Conservation (phyloP, 2,797 vertebrate genomes). For the Protonibea diacanthus region DNA sequence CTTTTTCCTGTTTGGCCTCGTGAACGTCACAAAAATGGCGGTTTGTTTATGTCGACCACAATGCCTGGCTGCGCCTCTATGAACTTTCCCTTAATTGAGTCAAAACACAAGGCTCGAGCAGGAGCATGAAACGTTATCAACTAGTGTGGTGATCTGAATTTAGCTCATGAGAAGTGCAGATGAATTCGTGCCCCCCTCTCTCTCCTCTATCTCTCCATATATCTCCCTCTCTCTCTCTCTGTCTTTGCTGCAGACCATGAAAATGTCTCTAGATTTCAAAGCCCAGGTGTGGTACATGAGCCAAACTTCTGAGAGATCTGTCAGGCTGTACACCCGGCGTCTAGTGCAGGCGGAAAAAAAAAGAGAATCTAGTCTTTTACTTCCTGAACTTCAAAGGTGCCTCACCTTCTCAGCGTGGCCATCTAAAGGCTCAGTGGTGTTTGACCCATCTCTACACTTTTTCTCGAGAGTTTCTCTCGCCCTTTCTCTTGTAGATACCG, state of each 20-base stretch:
- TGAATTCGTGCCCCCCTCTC: conserved; percentile 55
- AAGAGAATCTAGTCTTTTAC: conserved; percentile 77
- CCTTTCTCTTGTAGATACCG: conserved; percentile 50
- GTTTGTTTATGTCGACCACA: background rate
- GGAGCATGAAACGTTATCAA: conserved; percentile 40
- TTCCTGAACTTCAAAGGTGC: conserved; percentile 88
- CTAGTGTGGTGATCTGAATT: conserved; percentile 55
- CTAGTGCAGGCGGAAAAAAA: conserved; percentile 60
- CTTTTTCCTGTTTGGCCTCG: background rate
- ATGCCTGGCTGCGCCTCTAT: background rate
- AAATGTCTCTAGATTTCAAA: conserved; percentile 84
- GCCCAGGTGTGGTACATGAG: conserved; percentile 73
- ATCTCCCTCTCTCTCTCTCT: no score
- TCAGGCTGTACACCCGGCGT: conserved; percentile 64
- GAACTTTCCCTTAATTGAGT: conserved; percentile 33
- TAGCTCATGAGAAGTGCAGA: conserved; percentile 74
- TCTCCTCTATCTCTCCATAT: no score
- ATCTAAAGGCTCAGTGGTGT: conserved; percentile 77
- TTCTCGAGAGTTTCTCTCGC: conserved; percentile 51
- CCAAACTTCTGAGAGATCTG: conserved; percentile 83
- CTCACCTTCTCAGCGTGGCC: conserved; percentile 78
- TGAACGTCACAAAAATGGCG: background rate
- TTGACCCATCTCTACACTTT: conserved; percentile 66
- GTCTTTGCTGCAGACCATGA: conserved; percentile 59
- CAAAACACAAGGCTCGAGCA: background rate